Base-by-base conservation (phyloP, 1,140 invertebrate species). In the Akabosia matsudoensis region DNA sequence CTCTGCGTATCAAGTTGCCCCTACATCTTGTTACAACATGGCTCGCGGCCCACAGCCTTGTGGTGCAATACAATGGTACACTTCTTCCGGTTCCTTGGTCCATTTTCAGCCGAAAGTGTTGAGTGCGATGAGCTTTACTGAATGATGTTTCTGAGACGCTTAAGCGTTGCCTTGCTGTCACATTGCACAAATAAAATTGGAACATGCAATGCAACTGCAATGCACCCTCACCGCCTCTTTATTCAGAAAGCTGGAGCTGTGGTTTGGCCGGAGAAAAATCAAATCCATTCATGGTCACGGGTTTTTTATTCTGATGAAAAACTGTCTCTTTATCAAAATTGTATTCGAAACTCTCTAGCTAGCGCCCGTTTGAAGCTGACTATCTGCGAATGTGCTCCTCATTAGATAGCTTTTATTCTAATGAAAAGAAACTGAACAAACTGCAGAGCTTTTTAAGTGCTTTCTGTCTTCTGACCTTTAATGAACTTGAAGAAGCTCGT, bases 161-260 rank as follows among this genome's bases (percentile, higher is more conserved):
- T 81, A 78, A 79, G 80, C 74, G 80, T 73, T 81, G 80, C 80
- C 56, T 81, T 81, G 75, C 80, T 76, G 76, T 77, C 76, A 79
- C 80, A 81, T 81, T 81, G 80, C 80, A 81, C 54, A 3, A 31
- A 71, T 51, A 45, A 45, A 73, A 78, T 74, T 28, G 10, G 1
- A 10, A 76, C 78, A 73, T 81, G 78, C 80, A 79, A 81, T 81
- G 80, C 80, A 81, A 81, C 78, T 79, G 80, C 80, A 81, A 81
- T 79, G 78, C 78, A 79, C 78, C 56, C 78, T 76, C 76, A 76
- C 34, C 76, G 76, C 77, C 79, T 72, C 70, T 37, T 72, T 37
- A 26, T 34, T 24, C 18, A 18, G 26, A 24, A 72, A 26, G 70
- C 22, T 45, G 1, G 7, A 18, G 18, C 7, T 45, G 37, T 18